These are phyloP conservation scores for Torymus aiolomorphi DNA, from an alignment of 2,888 invertebrate genomes.

Conservation along the genomic window DNA sequence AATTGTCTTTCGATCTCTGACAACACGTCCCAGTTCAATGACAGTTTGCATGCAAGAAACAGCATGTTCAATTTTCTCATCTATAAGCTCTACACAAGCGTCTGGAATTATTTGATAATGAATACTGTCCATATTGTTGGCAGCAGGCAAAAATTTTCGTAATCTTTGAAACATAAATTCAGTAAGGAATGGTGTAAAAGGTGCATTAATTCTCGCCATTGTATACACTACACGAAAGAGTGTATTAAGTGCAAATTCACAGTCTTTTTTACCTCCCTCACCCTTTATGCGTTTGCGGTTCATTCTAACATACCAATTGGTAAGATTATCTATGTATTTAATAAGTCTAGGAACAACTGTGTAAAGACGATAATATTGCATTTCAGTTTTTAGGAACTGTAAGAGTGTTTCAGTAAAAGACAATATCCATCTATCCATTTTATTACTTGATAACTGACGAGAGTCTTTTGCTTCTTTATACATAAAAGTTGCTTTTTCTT, in stretches of 20 bases:
- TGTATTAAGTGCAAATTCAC: slow-evolving; percentile 89
- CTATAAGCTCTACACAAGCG: slow-evolving; percentile 83
- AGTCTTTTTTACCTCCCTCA: slow-evolving; percentile 88
- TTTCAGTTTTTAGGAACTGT: slow-evolving; percentile 91
- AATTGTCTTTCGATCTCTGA: slow-evolving; percentile 94
- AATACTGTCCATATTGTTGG: slow-evolving; percentile 83
- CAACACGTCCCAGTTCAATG: slow-evolving; percentile 93
- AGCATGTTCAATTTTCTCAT: slow-evolving; percentile 90
- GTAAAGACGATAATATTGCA: slow-evolving; percentile 95
- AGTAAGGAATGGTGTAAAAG: slow-evolving; percentile 97
- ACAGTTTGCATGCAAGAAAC: slow-evolving; percentile 96
- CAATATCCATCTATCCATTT: slow-evolving; percentile 98
- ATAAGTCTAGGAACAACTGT: slow-evolving; percentile 96
- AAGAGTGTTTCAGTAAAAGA: slow-evolving; percentile 97
- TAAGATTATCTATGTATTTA: slow-evolving; percentile 97
- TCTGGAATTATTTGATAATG: slow-evolving; percentile 95
- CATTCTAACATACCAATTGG: slow-evolving; percentile 99
- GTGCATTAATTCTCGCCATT: slow-evolving; percentile 95
- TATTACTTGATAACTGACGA: slow-evolving; percentile 77
- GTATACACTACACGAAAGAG: slow-evolving; percentile 91
- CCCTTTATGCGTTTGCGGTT: slow-evolving; percentile 97
- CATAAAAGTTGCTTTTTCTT: slow-evolving; percentile 77
- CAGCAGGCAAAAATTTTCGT: slow-evolving; percentile 80
- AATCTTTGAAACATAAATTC: slow-evolving; percentile 96
- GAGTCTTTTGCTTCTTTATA: slow-evolving; percentile 71